Percentiles rank a stretch among this genome's conserved stretches.
phyloP scores from a whole-genome alignment of 2,113 vertebrate genomes.

The Melanerpes aurifrons region DNA sequence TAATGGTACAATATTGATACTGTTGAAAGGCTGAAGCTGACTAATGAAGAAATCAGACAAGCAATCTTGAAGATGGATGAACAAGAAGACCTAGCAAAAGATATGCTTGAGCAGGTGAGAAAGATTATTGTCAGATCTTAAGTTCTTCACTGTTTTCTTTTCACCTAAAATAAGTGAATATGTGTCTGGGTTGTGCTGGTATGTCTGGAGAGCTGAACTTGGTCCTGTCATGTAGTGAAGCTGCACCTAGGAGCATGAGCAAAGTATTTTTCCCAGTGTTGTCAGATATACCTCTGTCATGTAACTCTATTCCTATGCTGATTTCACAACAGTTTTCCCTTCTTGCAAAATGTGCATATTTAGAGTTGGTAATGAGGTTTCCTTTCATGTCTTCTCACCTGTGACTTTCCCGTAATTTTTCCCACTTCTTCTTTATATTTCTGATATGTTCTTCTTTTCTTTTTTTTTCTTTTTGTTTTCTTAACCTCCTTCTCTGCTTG shows the following conservation, averaged over 20 bases:
- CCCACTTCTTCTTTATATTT: neutral
- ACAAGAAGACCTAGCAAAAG: conserved; percentile 95
- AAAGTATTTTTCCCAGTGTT: neutral
- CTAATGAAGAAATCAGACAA: conserved; percentile 94
- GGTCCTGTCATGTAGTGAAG: neutral
- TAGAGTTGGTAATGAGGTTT: neutral
- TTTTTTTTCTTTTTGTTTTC: neutral
- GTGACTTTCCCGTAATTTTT: neutral
- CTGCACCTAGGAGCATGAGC: neutral
- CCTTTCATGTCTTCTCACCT: neutral
- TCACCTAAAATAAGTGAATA: neutral
- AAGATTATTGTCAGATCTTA: neutral
- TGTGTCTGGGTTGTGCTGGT: neutral
- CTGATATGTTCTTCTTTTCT: neutral
- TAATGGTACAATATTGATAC: conserved; percentile 31
- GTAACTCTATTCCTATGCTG: neutral
- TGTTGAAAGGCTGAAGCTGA: conserved; percentile 89
- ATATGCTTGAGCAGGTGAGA: conserved; percentile 97
- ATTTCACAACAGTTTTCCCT: neutral
- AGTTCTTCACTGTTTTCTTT: neutral
- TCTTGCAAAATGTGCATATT: neutral
- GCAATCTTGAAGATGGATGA: conserved; percentile 97
- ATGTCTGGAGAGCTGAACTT: neutral
- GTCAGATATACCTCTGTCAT: neutral
- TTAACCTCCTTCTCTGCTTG: neutral